These are phyloP conservation scores for Drosophila dunni DNA, from an alignment of 1,140 invertebrate species.

Conservation along the genomic window DNA sequence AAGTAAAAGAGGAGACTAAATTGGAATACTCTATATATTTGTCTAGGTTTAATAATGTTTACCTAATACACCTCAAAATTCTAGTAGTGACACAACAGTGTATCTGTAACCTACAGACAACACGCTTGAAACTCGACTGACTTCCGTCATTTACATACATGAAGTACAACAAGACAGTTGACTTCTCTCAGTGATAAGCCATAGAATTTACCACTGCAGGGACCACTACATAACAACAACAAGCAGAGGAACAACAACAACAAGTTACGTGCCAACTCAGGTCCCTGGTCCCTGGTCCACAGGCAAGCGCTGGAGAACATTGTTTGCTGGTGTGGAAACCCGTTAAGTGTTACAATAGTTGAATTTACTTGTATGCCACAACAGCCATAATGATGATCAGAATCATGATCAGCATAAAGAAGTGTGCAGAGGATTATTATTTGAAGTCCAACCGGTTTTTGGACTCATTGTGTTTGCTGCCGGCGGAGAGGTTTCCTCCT, in stretches of 20 bases:
- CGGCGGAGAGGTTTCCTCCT: constrained; percentile 5
- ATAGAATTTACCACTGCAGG: constrained; percentile 62
- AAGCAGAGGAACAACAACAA: constrained; percentile 27
- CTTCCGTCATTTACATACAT: constrained; percentile 72
- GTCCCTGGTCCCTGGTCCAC: neutral
- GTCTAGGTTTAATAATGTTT: neutral
- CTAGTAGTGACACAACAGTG: neutral
- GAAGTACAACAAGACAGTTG: constrained; percentile 81
- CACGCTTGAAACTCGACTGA: constrained; percentile 51
- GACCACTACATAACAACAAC: constrained; percentile 4
- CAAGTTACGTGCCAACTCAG: constrained; percentile 13
- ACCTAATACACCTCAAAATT: neutral
- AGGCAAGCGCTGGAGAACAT: constrained; percentile 27
- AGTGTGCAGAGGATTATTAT: constrained; percentile 53
- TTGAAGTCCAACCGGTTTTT: constrained; percentile 54
- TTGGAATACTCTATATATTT: neutral
- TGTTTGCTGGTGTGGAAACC: constrained; percentile 42
- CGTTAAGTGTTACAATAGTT: constrained; percentile 80
- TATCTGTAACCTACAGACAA: neutral
- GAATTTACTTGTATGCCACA: constrained; percentile 73
- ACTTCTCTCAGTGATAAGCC: constrained; percentile 80
- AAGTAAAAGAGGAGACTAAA: constrained; percentile 20
- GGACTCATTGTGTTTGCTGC: neutral
- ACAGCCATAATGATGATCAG: neutral
- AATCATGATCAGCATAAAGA: constrained; percentile 14